phyloP scores from a whole-genome alignment of 2,797 vertebrate species.

The Otolemur crassicaudatus region DNA sequence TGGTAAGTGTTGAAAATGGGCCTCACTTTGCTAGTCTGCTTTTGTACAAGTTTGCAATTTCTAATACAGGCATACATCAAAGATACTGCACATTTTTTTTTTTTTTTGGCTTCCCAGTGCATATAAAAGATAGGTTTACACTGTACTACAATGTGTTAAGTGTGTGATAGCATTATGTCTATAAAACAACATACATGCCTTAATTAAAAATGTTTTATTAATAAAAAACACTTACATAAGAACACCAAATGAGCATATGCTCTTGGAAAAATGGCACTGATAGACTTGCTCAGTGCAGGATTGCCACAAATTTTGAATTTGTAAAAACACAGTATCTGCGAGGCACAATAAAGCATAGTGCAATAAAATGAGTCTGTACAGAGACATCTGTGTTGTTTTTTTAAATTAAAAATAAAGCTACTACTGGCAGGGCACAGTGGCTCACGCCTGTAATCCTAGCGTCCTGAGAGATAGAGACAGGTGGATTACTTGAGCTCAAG shows the following conservation, averaged over 20 bases:
- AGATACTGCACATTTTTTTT: background rate
- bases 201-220: background rate
- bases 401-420: background rate
- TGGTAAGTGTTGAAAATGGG: background rate
- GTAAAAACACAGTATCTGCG: background rate
- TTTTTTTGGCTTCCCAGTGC: background rate
- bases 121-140: background rate
- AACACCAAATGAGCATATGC: background rate
- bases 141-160: background rate
- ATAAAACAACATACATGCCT: background rate
- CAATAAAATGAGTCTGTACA: background rate
- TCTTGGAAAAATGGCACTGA: background rate
- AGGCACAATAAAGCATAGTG: background rate
- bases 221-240: background rate
- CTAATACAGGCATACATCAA: background rate
- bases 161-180: background rate
- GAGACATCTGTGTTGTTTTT: background rate
- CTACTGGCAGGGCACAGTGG: too few species aligned
- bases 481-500: too few species aligned
- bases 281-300: background rate
- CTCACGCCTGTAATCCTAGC: too few species aligned
- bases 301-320: background rate
- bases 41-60: slow-evolving; percentile 40
- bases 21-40: background rate
- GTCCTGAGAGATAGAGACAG: too few species aligned